A percentile compares a stretch with the other conserved stretches of the same genome.
Evolutionary conservation across 2,888 invertebrate species (phyloP).

Genomic region (Ecliptopera silaceata): DNA sequence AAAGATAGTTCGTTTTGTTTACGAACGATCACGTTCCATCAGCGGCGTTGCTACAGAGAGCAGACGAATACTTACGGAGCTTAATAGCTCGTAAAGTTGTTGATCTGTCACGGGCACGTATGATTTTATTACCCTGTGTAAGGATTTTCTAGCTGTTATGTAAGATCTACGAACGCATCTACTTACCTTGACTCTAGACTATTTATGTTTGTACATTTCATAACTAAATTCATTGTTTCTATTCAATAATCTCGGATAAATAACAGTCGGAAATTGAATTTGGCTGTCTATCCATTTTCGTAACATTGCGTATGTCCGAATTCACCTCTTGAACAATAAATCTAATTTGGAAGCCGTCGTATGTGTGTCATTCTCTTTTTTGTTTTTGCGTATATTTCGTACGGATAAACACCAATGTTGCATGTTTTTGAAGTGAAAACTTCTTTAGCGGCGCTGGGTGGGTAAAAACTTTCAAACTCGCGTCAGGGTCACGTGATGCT

Average conservation of each 20-base stretch:
- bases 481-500: too few relatives aligned
- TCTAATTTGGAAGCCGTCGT: conserved; percentile 43
- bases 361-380: conserved; percentile 43
- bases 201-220: conserved; percentile 14
- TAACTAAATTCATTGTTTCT: conserved; percentile 4
- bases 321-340: conserved; percentile 38
- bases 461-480: too few relatives aligned
- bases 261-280: conserved; percentile 22
- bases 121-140: conserved; percentile 33
- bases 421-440: conserved; percentile 27
- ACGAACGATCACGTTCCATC: conserved; percentile 32
- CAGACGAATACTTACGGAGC: conserved; percentile 34
- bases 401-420: conserved; percentile 28
- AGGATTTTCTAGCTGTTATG: conserved; percentile 26
- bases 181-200: too few relatives aligned
- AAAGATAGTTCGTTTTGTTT: conserved; percentile 28
- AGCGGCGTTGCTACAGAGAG: conserved; percentile 29
- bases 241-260: conserved; percentile 2
- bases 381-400: conserved; percentile 30
- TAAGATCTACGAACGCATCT: conserved; percentile 20
- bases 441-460: too few relatives aligned
- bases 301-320: conserved; percentile 34
- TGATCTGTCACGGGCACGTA: conserved; percentile 36
- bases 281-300: conserved; percentile 22
- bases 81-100: conserved; percentile 40